Conservation (phyloP, 1,140 invertebrate species). For the Drosophila melanica region DNA sequence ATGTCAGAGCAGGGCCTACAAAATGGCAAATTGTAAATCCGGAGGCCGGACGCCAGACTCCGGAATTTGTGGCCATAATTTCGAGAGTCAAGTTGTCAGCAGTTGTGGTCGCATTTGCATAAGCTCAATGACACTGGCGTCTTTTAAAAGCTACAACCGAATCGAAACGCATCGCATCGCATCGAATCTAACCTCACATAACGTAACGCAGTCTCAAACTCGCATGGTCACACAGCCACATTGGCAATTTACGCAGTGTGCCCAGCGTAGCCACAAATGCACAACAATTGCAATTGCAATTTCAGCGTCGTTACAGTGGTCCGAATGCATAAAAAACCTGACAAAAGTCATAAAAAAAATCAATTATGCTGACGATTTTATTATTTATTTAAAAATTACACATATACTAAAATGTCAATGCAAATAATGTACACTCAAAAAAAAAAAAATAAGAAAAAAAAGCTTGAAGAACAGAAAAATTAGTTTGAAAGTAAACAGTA, state of each 20-base stretch:
- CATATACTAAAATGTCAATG: too few species aligned
- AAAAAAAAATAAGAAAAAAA: too few species aligned
- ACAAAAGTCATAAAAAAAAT: background rate
- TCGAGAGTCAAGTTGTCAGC: slow-evolving; percentile 38
- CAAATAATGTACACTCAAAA: too few species aligned
- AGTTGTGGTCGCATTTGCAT: slow-evolving; percentile 42
- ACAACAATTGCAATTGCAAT: slow-evolving; percentile 53
- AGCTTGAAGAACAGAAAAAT: too few species aligned
- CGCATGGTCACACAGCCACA: slow-evolving; percentile 5
- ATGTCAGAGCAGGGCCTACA: slow-evolving; percentile 35
- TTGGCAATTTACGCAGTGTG: slow-evolving; percentile 27
- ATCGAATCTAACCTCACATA: background rate
- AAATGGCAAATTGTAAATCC: slow-evolving; percentile 26
- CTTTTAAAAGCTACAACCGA: slow-evolving; percentile 23
- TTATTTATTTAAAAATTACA: too few species aligned
- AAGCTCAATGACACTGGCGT: slow-evolving; percentile 15
- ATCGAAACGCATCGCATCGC: background rate
- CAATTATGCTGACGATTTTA: too few species aligned
- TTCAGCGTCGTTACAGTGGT: slow-evolving; percentile 5
- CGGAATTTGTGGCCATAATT: slow-evolving; percentile 53
- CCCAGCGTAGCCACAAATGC: slow-evolving; percentile 53
- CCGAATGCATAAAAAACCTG: background rate
- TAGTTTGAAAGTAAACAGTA: too few species aligned
- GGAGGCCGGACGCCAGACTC: slow-evolving; percentile 14
- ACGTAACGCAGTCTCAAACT: background rate